Evolutionary conservation across 37 sponge, comb jelly and placozoan species (phyloP).

Genomic region (Chondrilla cf. caribensis): DNA sequence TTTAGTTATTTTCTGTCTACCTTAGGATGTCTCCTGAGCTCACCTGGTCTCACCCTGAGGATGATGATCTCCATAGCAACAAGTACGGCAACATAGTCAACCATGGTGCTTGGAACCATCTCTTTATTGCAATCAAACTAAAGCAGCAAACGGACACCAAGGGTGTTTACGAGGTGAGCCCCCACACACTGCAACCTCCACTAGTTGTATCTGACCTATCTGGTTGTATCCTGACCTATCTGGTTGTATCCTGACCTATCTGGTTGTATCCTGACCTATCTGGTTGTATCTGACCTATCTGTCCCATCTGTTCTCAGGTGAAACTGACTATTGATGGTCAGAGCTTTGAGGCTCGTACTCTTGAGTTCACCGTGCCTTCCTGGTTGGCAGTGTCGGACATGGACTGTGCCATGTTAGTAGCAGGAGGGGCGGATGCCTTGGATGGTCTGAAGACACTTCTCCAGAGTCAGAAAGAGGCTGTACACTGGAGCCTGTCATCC

Average conservation of each 20-base stretch:
- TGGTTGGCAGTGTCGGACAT: not conserved
- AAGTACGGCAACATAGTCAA: conserved; percentile 10
- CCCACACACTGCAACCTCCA: too few relatives aligned
- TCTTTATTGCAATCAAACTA: not conserved
- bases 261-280: too few relatives aligned
- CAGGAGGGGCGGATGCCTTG: not conserved
- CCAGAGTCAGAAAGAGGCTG: not conserved
- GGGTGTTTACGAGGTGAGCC: conserved; percentile 4
- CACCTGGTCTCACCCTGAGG: conserved; percentile 12
- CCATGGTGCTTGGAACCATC: conserved; percentile 17
- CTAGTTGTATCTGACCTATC: too few relatives aligned
- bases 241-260: too few relatives aligned
- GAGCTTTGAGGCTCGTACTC: not conserved
- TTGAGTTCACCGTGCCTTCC: not conserved
- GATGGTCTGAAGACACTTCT: not conserved
- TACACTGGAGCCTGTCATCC: not conserved
- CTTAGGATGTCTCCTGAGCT: conserved; percentile 8
- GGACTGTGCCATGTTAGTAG: not conserved
- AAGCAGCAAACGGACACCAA: conserved; percentile 9
- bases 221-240: too few relatives aligned
- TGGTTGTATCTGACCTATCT: too few relatives aligned
- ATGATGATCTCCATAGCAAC: not conserved
- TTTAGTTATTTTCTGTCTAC: not conserved
- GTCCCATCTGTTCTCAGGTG: not conserved
- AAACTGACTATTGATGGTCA: conserved; percentile 19